phyloP scores from a whole-genome alignment of 2,797 vertebrate species.

The Aphelocoma californica region DNA sequence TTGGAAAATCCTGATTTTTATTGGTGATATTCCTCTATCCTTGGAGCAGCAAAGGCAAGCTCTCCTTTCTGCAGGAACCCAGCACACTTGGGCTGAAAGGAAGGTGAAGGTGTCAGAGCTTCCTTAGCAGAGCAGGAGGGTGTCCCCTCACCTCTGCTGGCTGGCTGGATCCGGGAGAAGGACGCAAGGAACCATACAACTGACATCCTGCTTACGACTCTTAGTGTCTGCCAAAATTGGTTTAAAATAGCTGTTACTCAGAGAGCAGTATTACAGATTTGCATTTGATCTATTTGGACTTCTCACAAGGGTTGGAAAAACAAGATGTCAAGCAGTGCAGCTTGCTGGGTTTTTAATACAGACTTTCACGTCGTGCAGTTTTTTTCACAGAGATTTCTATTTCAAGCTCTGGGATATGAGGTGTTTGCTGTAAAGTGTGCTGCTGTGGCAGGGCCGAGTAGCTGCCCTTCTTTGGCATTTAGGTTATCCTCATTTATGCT shows the following conservation, averaged over 20 bases:
- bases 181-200: neutral
- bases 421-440: neutral
- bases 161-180: neutral
- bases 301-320: neutral
- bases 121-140: neutral
- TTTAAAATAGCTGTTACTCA: slow-evolving; percentile 40
- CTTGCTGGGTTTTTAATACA: neutral
- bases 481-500: neutral
- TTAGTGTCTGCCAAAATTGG: neutral
- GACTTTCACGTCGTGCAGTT: neutral
- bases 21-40: neutral
- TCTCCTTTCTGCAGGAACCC: neutral
- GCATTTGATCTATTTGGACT: slow-evolving; percentile 24
- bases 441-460: neutral
- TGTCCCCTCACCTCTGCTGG: neutral
- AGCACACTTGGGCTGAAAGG: neutral
- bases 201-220: neutral
- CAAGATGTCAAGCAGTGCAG: neutral
- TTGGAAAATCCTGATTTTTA: neutral
- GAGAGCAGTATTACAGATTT: neutral
- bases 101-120: neutral
- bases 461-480: neutral
- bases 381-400: neutral
- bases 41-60: neutral
- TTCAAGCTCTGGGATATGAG: neutral